These are phyloP conservation scores for Acrobasis consociella DNA, from an alignment of 2,888 invertebrate species.

Conservation along the genomic window DNA sequence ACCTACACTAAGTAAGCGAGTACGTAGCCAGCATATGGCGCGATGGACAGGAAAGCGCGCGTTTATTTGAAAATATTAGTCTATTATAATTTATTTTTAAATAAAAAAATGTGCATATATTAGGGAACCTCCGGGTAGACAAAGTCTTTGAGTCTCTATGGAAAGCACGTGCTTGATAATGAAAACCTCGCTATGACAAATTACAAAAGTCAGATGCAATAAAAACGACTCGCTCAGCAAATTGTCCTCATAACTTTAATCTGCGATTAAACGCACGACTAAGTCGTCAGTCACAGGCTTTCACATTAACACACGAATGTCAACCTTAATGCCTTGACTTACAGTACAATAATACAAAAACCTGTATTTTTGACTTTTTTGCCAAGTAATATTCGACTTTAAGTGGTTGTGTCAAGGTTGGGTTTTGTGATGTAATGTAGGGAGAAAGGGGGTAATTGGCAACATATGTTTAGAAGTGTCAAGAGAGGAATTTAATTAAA, in stretches of 20 bases:
- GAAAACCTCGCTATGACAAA: slow-evolving; percentile 1
- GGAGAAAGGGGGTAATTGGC: slow-evolving; percentile 55
- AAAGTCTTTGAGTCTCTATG: too few species aligned
- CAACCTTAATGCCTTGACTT: slow-evolving; percentile 15
- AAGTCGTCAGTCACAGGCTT: slow-evolving; percentile 21
- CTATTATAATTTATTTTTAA: too few species aligned
- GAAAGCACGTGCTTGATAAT: not conserved
- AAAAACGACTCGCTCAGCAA: slow-evolving; percentile 18
- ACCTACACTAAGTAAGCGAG: too few species aligned
- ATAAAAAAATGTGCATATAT: too few species aligned
- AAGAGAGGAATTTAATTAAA: slow-evolving; percentile 85
- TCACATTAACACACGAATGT: slow-evolving; percentile 1
- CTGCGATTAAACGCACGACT: slow-evolving; percentile 29
- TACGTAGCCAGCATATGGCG: too few species aligned
- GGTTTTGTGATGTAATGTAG: slow-evolving; percentile 25
- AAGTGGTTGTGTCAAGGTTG: slow-evolving; percentile 13
- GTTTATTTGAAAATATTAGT: too few species aligned
- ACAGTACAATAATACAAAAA: not conserved
- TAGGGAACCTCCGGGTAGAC: too few species aligned
- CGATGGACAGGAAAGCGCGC: too few species aligned
- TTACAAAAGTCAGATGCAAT: slow-evolving; percentile 12
- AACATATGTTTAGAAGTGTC: slow-evolving; percentile 77
- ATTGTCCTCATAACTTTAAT: slow-evolving; percentile 32
- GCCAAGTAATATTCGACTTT: slow-evolving; percentile 28
- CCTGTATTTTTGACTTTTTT: not conserved